These are phyloP conservation scores for Maconellicoccus hirsutus DNA, from an alignment of 1,140 invertebrate genomes.

Conservation along the genomic window DNA sequence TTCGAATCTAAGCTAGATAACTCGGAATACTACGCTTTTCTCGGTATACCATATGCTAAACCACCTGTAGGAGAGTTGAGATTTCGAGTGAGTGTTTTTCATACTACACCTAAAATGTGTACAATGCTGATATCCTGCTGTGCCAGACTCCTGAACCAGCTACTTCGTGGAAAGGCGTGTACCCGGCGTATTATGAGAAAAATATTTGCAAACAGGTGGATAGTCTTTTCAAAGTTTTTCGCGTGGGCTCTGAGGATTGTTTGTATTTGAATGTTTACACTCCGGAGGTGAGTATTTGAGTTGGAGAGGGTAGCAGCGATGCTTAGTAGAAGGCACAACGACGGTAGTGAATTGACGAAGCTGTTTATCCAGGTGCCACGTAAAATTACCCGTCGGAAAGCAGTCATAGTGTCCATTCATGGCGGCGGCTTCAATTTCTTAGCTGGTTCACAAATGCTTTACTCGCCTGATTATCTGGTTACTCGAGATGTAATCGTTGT, in stretches of 20 bases:
- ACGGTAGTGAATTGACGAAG: too few relatives aligned
- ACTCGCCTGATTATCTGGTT: constrained; percentile 35
- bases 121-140: too few relatives aligned
- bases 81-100: constrained; percentile 34
- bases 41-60: constrained; percentile 42
- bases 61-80: constrained; percentile 36
- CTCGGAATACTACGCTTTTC: constrained; percentile 43
- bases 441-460: constrained; percentile 38
- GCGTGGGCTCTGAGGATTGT: constrained; percentile 25
- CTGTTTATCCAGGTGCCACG: background rate
- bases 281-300: background rate
- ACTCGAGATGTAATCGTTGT: constrained; percentile 61
- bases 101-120: too few relatives aligned
- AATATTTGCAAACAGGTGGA: background rate
- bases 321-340: too few relatives aligned
- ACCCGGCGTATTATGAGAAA: constrained; percentile 19
- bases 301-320: too few relatives aligned
- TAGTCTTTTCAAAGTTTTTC: background rate
- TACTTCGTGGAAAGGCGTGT: constrained; percentile 17
- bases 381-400: constrained; percentile 22
- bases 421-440: constrained; percentile 43
- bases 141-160: constrained; percentile 16
- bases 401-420: constrained; percentile 54
- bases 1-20: constrained; percentile 31
- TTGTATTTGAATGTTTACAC: constrained; percentile 27